Conservation (phyloP, 1,140 invertebrate genomes). For the Lineus longissimus region DNA sequence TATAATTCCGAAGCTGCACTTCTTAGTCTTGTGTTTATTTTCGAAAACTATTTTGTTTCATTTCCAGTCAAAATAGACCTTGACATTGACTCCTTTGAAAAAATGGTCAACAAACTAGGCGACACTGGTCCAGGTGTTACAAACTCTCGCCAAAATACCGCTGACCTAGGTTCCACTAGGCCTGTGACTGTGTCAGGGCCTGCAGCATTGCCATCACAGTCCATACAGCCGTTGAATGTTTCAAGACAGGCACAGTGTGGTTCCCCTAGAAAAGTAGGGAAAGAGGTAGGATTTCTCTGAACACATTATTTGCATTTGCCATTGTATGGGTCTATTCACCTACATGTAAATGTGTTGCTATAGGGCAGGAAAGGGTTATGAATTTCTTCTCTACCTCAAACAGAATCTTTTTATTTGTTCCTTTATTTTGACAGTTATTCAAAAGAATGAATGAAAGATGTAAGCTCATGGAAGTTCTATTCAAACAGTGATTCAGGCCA, state of each 20-base stretch:
- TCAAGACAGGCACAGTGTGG: slow-evolving; percentile 30
- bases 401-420: no score
- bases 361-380: no score
- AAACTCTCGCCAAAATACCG: neutral
- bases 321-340: no score
- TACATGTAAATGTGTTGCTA: no score
- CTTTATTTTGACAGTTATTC: no score
- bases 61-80: slow-evolving; percentile 36
- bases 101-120: slow-evolving; percentile 34
- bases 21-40: no score
- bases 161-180: neutral
- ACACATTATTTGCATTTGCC: no score
- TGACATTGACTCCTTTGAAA: slow-evolving; percentile 40
- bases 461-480: no score
- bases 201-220: neutral
- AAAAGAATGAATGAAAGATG: no score
- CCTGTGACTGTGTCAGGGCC: neutral
- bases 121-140: neutral
- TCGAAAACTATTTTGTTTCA: neutral
- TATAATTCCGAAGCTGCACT: no score
- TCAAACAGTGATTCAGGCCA: no score
- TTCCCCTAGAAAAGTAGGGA: slow-evolving; percentile 13
- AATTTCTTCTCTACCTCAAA: no score
- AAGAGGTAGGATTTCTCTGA: slow-evolving; percentile 13
- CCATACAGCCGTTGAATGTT: slow-evolving; percentile 15